phyloP scores from a whole-genome alignment of 2,888 invertebrate species.

The Pyrgus malvae region DNA sequence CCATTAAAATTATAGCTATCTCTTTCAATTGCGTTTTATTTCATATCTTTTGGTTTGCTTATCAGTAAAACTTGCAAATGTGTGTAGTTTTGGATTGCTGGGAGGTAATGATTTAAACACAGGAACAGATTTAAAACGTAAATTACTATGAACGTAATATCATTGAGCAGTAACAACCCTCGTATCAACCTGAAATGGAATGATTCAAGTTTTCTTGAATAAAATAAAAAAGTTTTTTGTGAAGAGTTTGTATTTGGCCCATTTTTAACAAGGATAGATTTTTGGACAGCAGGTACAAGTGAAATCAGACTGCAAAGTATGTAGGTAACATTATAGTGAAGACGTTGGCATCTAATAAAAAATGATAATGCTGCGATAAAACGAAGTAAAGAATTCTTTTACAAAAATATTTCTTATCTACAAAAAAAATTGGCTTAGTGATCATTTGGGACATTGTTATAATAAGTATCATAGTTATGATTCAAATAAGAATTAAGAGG shows the following conservation, averaged over 20 bases:
- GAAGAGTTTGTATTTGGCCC: slow-evolving; percentile 79
- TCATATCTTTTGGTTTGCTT: too few relatives aligned
- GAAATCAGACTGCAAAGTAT: not conserved
- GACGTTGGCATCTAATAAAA: not conserved
- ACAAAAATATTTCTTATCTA: slow-evolving; percentile 20
- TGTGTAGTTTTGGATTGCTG: too few relatives aligned
- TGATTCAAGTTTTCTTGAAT: too few relatives aligned
- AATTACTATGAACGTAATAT: too few relatives aligned
- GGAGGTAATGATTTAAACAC: too few relatives aligned
- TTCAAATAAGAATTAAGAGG: not conserved
- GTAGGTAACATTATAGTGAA: not conserved
- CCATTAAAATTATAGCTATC: too few relatives aligned
- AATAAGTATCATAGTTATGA: slow-evolving; percentile 1
- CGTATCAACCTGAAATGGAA: too few relatives aligned
- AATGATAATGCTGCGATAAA: not conserved
- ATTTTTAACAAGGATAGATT: slow-evolving; percentile 64
- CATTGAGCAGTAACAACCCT: too few relatives aligned
- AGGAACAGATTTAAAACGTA: too few relatives aligned
- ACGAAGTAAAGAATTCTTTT: slow-evolving; percentile 11
- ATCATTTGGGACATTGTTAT: not conserved
- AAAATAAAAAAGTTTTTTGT: slow-evolving; percentile 47
- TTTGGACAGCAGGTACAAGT: slow-evolving; percentile 32
- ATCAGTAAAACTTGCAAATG: too few relatives aligned
- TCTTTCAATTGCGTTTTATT: too few relatives aligned
- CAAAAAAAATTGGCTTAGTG: slow-evolving; percentile 18